Percentiles rank a stretch among this genome's conserved stretches.
Conservation (phyloP, 2,113 vertebrate species). For the Pantherophis guttatus region DNA sequence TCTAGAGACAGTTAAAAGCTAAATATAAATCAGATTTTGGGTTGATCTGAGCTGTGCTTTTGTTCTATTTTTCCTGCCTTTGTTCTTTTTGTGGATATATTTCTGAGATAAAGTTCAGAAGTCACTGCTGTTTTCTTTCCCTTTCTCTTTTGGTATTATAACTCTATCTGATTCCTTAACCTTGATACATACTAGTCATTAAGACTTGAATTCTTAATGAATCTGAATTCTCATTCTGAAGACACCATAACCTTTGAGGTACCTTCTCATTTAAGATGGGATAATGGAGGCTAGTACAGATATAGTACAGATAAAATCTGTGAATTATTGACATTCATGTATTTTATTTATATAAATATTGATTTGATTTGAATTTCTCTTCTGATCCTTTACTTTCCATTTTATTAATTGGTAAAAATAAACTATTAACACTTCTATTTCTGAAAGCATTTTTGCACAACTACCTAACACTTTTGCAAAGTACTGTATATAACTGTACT, state of each 20-base stretch:
- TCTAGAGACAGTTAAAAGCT: neutral
- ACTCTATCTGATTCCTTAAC: neutral
- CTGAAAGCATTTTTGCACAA: no score
- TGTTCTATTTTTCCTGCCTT: neutral
- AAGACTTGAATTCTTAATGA: neutral
- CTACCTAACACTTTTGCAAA: no score
- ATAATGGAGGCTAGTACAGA: neutral
- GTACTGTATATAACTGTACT: neutral
- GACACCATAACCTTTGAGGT: neutral
- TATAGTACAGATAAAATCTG: neutral
- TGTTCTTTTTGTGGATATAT: neutral
- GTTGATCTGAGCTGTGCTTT: neutral
- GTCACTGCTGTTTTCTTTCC: neutral
- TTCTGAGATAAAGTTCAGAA: neutral
- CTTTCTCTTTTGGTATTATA: neutral
- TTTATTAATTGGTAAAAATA: no score
- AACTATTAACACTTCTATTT: no score
- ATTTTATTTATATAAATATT: no score
- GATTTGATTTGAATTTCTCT: no score
- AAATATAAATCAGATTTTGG: neutral
- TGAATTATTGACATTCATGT: neutral
- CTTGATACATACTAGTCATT: neutral
- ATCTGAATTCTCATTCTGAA: neutral
- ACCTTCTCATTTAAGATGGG: neutral
- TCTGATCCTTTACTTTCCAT: no score